Evolutionary conservation across 2,113 vertebrate genomes (phyloP).

Genomic region (Nothoprocta pentlandii): DNA sequence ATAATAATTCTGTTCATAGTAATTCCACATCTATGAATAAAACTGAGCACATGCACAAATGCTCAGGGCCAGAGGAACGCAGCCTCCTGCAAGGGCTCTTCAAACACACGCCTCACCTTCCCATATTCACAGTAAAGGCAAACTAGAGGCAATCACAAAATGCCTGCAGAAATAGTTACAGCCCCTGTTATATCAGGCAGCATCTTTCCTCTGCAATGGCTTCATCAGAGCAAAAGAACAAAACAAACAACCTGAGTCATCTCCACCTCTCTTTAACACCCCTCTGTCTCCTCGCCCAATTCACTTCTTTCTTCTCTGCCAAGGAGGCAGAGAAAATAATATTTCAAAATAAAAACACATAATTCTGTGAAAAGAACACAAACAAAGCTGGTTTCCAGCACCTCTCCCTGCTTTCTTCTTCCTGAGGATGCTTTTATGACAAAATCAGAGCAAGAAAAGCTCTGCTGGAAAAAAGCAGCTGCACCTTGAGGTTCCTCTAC

Average conservation of each 20-base stretch:
- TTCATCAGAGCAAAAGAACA: slow-evolving; percentile 15
- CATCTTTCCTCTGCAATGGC: neutral
- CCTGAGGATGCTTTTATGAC: neutral
- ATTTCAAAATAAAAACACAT: neutral
- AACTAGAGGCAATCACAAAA: neutral
- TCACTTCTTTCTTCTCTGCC: neutral
- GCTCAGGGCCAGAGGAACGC: neutral
- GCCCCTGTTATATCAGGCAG: neutral
- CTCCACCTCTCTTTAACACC: neutral
- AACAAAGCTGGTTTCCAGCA: neutral
- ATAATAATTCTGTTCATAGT: neutral
- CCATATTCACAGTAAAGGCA: neutral
- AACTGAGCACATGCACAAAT: neutral
- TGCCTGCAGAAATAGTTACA: neutral
- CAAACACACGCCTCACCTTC: neutral
- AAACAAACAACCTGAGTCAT: slow-evolving; percentile 29
- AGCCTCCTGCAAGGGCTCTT: neutral
- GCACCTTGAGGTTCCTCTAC: neutral
- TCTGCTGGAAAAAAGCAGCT: neutral
- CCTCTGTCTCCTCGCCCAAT: slow-evolving; percentile 17
- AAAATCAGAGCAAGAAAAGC: neutral
- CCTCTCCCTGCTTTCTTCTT: neutral
- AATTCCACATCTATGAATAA: neutral
- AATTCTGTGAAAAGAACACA: neutral
- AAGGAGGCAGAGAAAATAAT: neutral